Evolutionary conservation across 1,140 invertebrate species (phyloP).

Genomic region (Pseudomyrmex concolor): DNA sequence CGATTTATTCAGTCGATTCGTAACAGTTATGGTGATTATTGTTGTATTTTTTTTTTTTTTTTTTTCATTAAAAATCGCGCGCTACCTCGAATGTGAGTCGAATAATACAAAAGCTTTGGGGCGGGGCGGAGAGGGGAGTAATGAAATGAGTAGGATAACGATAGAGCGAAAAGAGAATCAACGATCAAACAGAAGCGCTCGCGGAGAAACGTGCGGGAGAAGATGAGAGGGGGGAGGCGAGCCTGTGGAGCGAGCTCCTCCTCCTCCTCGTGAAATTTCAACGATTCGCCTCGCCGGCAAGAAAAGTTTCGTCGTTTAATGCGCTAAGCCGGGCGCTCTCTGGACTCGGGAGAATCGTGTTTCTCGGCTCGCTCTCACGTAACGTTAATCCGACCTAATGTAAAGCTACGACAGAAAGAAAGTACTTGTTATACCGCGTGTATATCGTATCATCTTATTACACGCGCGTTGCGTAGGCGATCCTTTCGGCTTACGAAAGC

Average conservation of each 20-base stretch:
- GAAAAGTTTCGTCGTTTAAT: constrained; percentile 49
- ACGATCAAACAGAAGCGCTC: constrained; percentile 24
- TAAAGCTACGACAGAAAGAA: constrained; percentile 20
- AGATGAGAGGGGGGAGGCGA: neutral
- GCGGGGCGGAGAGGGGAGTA: neutral
- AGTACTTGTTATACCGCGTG: neutral
- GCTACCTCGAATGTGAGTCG: neutral
- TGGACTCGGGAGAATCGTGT: constrained; percentile 19
- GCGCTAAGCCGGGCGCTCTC: neutral
- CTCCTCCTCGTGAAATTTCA: constrained; percentile 37
- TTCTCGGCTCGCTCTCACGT: constrained; percentile 22
- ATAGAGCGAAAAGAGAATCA: constrained; percentile 48
- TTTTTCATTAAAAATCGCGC: neutral
- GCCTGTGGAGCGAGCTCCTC: constrained; percentile 9
- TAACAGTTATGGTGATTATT: too few species aligned
- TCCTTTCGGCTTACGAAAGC: neutral
- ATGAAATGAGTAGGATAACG: constrained; percentile 18
- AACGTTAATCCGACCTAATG: constrained; percentile 49
- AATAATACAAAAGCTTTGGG: neutral
- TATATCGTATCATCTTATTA: constrained; percentile 8
- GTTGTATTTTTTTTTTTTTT: too few species aligned
- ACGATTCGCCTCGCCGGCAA: constrained; percentile 32
- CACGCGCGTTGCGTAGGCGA: neutral
- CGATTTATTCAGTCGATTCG: too few species aligned
- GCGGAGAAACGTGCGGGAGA: neutral